Evolutionary conservation across 2,888 invertebrate genomes (phyloP), one percentile per base, ranked within the genome.

Genomic region (Synanthedon formicaeformis): DNA sequence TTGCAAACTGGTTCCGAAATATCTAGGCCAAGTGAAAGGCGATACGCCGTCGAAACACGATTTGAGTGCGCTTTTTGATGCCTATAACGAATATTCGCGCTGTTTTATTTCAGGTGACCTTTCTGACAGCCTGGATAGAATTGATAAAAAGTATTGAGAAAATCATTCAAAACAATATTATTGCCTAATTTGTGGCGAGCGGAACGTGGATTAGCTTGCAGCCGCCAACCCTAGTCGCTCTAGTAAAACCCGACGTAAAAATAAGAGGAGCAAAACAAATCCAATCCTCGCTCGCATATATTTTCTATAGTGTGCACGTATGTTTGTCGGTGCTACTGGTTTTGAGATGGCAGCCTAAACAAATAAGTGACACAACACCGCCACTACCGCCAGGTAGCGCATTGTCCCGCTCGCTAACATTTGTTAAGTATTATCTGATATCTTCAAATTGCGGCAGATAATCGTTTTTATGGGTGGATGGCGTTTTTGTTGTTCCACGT

Each of bases 1-100:
- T 75, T 76, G 72, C 75, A 70, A 81, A 85, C 86, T 79, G 80
- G 85, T 83, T 85, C 78, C 81, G 57, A 84, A 86, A 83, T 80
- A 86, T 84, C 79, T 82, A 78, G 86, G 86, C 78, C 86, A 75
- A 85, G 86, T 85, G 86, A 87, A 87, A 87, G 86, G 86, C 81
- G 75, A 74, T 66, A 67, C 74, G 75, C 68, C 75, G 79, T 78
- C 78, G 78, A 77, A 81, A 81, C 69, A 71, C 61, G 60, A 65
- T 45, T 45, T 11, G 49, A 12, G 16, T 49, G 49, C 49, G 16
- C 18, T 8, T 45, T 27, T 34, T 34, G 34, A 6, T 34, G 34
- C 34, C 34, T 10, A 10, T 10, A n/a, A 34, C 34, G 10, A 34
- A 34, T 34, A 34, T 34, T 34, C 2, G 8, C 23, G 23, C 23